Base-by-base conservation (phyloP, 2,888 invertebrate species). In the Sceliomorpha sp. region DNA sequence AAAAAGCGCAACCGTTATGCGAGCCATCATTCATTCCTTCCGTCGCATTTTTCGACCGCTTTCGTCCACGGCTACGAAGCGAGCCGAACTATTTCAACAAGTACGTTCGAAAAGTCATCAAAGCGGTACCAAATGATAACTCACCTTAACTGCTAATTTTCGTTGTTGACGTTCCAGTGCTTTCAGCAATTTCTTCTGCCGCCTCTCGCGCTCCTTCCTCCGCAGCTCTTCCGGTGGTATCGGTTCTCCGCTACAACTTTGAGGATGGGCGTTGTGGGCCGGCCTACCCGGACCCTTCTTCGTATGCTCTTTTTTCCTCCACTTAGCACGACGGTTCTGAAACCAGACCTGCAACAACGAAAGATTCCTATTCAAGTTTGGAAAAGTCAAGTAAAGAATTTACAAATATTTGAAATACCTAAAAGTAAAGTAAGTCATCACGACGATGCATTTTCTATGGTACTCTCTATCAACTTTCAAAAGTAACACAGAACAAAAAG, bases 241-340 rank as follows among this genome's bases (percentile, higher is more conserved):
- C 10, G 98, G 98, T 83, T 98, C 98, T 4, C 98, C 98, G 75
- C 96, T 96, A 89, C 98, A 98, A 51, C 98, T 97, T 88, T 98
- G 98, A 0, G 98, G 98, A 88, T 98, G 98, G 2, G 98, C 98
- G 90, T 98, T 98, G 90, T 98, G 98, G 3, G 98, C 98, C 34
- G 98, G 98, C 89, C 99, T 93, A 0, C 99, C 98, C 0, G 98
- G 98, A 10, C 98, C 98, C 88, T 98, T 99, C 90, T 98, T 97
- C 60, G 98, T 98, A 90, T 99, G 98, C 89, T 99, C 99, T 90
- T 98, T 97, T 91, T 99, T 99, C 70, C 99, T 92, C 97, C 99
- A 99, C 89, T 99, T 99, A 45, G 99, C 99, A 68, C 99, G 92
- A 26, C 99, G 93, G 90, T 99, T 99, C 91, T 99, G 99, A 90